These are phyloP conservation scores for Passer domesticus DNA, from an alignment of 2,113 vertebrate genomes.

Conservation along the genomic window DNA sequence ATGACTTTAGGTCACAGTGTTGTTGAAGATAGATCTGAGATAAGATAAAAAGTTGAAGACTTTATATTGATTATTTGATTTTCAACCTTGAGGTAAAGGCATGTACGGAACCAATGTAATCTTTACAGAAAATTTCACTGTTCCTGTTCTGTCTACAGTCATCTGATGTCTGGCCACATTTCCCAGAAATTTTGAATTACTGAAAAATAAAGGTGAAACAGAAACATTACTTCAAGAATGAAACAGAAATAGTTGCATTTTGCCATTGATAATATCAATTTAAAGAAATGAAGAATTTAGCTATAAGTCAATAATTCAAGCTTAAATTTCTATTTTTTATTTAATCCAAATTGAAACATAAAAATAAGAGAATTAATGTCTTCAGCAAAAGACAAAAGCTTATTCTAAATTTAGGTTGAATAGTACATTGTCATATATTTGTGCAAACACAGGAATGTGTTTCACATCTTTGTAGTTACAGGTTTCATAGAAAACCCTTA, in stretches of 20 bases:
- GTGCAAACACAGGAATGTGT: not conserved
- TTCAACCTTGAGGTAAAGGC: constrained; percentile 6
- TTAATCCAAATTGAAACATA: not conserved
- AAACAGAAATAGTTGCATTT: not conserved
- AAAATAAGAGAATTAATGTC: not conserved
- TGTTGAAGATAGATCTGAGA: constrained; percentile 21
- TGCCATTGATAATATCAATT: not conserved
- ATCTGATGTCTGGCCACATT: not conserved
- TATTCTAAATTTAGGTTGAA: not conserved
- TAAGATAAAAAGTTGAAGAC: constrained; percentile 30
- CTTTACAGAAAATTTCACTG: not conserved
- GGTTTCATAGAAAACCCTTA: not conserved
- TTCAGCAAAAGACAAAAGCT: not conserved
- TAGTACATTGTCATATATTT: not conserved
- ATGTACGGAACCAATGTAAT: not conserved
- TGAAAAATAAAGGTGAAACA: not conserved
- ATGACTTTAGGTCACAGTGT: not conserved
- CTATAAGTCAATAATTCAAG: not conserved
- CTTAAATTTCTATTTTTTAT: not conserved
- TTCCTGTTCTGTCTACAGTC: not conserved
- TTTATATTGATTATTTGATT: constrained; percentile 39
- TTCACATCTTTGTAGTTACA: not conserved
- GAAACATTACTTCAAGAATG: not conserved
- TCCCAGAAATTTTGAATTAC: not conserved
- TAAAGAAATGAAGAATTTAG: not conserved